phyloP scores from a whole-genome alignment of 1,140 invertebrate species.

The Drosophila lowei region DNA sequence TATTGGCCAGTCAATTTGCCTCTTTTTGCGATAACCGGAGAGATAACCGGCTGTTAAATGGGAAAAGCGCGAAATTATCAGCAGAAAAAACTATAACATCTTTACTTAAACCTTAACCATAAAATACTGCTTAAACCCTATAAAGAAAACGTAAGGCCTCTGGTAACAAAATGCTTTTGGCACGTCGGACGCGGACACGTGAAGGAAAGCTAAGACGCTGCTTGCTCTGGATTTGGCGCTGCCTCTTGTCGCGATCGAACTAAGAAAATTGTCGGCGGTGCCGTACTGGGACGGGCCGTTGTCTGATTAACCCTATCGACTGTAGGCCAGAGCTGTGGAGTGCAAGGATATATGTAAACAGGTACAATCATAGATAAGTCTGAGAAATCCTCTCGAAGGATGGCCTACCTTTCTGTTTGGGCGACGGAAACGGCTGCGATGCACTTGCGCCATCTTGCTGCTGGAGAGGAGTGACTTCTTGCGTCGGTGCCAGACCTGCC shows the following conservation, averaged over 20 bases:
- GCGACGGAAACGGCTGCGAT: slow-evolving; percentile 55
- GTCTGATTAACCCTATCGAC: neutral
- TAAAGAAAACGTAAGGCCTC: slow-evolving; percentile 1
- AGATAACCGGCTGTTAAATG: no score
- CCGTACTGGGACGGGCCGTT: slow-evolving; percentile 45
- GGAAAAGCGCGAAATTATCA: no score
- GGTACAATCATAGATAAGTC: neutral
- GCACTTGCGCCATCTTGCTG: slow-evolving; percentile 57
- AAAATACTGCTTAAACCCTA: neutral
- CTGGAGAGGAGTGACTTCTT: slow-evolving; percentile 42
- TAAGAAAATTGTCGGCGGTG: slow-evolving; percentile 55
- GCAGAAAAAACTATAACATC: neutral
- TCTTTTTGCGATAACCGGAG: no score
- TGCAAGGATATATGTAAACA: no score
- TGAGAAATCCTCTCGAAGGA: no score
- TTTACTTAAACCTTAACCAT: slow-evolving; percentile 13
- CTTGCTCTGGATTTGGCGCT: neutral
- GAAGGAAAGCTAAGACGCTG: slow-evolving; percentile 1
- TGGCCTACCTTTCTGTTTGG: slow-evolving; percentile 41
- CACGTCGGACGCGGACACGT: slow-evolving; percentile 50
- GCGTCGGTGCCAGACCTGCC: slow-evolving; percentile 57
- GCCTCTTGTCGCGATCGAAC: slow-evolving; percentile 14
- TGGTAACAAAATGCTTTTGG: slow-evolving; percentile 40
- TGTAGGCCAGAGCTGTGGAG: slow-evolving; percentile 43
- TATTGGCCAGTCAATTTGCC: no score